A percentile compares a stretch with the other conserved stretches of the same genome.
Evolutionary conservation across 1,140 invertebrate genomes (phyloP).

Genomic region (Drosophila novamexicana): DNA sequence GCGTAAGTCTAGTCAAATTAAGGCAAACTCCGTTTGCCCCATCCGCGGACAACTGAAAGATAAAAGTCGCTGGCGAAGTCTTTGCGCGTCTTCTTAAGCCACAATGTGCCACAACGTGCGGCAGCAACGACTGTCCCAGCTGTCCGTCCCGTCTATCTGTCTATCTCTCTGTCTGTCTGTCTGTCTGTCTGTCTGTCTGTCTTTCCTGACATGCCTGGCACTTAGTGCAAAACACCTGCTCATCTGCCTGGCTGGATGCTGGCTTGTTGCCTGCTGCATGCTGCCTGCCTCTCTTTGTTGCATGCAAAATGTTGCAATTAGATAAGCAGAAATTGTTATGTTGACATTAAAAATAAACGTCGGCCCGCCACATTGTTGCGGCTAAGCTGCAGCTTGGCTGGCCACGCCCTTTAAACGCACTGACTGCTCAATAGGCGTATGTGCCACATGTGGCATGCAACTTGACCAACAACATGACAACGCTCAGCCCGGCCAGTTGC

Average conservation of each 20-base stretch:
- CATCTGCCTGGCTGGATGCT: constrained; percentile 34
- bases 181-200: constrained; percentile 2
- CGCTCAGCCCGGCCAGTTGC: too few species aligned
- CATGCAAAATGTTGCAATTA: constrained; percentile 79
- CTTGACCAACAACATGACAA: not conserved
- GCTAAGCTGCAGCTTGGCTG: not conserved
- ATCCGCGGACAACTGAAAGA: constrained; percentile 41
- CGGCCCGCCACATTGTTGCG: constrained; percentile 30
- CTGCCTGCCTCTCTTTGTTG: constrained; percentile 18
- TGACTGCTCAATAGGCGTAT: not conserved
- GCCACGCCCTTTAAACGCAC: not conserved
- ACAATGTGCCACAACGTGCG: constrained; percentile 1
- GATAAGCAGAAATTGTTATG: constrained; percentile 83
- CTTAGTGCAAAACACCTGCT: constrained; percentile 75
- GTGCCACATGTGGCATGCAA: not conserved
- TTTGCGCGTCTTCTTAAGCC: constrained; percentile 9
- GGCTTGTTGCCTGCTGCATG: not conserved
- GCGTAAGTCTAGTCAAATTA: constrained; percentile 83
- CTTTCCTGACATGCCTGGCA: constrained; percentile 56
- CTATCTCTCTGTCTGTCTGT: constrained; percentile 1
- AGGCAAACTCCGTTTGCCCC: constrained; percentile 54
- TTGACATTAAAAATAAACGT: constrained; percentile 67
- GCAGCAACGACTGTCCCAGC: constrained; percentile 9
- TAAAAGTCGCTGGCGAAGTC: constrained; percentile 49
- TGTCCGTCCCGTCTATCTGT: constrained; percentile 3